Evolutionary conservation across 1,140 invertebrate species (phyloP).

Genomic region (Meloidogyne floridensis): DNA sequence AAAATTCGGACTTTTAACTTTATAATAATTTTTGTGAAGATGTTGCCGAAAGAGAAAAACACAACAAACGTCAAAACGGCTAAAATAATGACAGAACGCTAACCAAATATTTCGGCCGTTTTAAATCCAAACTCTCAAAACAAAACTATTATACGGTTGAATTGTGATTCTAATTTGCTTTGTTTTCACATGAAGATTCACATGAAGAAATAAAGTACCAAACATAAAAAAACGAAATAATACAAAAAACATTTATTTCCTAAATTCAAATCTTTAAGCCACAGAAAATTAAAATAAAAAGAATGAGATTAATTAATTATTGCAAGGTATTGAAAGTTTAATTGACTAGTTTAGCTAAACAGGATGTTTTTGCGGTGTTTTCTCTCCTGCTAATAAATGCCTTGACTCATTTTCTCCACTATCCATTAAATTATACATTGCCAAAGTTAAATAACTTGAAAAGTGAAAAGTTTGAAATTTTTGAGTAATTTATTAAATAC

Average conservation of each 20-base stretch:
- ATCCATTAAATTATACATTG: slow-evolving; percentile 59
- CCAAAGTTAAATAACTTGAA: slow-evolving; percentile 60
- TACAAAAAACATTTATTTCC: background rate
- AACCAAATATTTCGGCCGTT: no score
- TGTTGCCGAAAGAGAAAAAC: no score
- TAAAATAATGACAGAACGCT: no score
- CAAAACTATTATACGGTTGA: no score
- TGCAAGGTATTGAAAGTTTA: background rate
- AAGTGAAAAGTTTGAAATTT: slow-evolving; percentile 15
- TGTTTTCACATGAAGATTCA: no score
- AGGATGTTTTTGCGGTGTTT: slow-evolving; percentile 14
- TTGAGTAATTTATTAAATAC: slow-evolving; percentile 38
- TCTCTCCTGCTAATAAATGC: slow-evolving; percentile 22
- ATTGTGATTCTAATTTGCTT: no score
- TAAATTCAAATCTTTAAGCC: background rate
- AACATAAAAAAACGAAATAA: background rate
- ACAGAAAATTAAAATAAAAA: background rate
- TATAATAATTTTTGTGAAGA: no score
- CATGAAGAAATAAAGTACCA: no score
- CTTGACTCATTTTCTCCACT: slow-evolving; percentile 46
- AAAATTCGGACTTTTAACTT: no score
- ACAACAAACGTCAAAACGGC: no score
- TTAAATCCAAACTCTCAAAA: no score
- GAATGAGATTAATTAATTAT: background rate
- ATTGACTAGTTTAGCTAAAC: background rate